Conservation (phyloP, 2,888 invertebrate genomes). For the Pyrochroa serraticornis region DNA sequence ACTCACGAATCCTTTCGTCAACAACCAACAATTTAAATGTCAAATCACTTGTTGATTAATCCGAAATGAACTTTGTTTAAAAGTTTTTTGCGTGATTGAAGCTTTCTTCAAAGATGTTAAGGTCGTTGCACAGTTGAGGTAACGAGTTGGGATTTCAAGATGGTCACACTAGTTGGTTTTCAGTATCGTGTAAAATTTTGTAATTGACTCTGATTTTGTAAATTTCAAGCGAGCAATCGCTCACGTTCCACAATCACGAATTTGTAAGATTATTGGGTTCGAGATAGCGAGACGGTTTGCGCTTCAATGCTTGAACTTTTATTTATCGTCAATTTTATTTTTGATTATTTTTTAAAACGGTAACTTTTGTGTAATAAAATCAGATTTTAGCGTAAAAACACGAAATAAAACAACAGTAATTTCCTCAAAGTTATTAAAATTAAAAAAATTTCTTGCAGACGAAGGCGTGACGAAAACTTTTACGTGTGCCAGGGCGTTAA, state of each 20-base stretch:
- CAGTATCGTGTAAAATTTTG: constrained; percentile 5
- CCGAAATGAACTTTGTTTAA: too few relatives aligned
- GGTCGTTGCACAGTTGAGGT: too few relatives aligned
- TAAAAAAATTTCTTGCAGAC: constrained; percentile 61
- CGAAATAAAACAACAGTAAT: too few relatives aligned
- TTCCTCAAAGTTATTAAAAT: background rate
- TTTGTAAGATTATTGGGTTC: constrained; percentile 4
- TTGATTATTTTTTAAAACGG: background rate
- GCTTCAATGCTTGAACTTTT: background rate
- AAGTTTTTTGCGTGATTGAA: too few relatives aligned
- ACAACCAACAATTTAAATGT: background rate
- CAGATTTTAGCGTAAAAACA: background rate
- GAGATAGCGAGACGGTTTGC: background rate
- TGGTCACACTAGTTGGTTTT: too few relatives aligned
- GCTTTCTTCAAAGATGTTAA: too few relatives aligned
- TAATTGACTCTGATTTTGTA: constrained; percentile 11
- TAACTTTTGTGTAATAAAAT: background rate
- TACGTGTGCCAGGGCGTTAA: constrained; percentile 81
- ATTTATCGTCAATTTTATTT: background rate
- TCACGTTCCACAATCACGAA: constrained; percentile 24
- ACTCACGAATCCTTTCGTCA: background rate
- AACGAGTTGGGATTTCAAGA: too few relatives aligned
- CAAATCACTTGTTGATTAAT: background rate
- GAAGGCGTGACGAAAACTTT: constrained; percentile 93
- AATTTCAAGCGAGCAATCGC: constrained; percentile 1